Base-by-base conservation (phyloP, 2,888 invertebrate species). In the Netelia fuscicornis region DNA sequence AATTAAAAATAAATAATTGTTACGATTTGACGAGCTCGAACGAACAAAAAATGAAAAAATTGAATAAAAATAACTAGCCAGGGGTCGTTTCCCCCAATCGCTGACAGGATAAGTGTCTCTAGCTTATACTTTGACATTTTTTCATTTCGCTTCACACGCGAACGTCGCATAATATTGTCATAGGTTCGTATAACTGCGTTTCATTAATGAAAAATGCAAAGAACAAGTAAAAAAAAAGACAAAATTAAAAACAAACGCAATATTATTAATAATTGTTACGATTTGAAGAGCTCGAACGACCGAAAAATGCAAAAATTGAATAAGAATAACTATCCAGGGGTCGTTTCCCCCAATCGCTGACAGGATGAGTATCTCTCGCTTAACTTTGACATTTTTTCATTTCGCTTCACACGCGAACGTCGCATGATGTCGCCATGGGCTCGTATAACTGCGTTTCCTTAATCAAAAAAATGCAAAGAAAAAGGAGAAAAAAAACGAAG, bases 121-220 rank as follows among this genome's bases (percentile, higher is more conserved):
- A 10, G 13, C 9, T 10, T 11, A n/a, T n/a, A 67, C 60, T 54
- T 25, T 68, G 78, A 65, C 37, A 25, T 65, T 72, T 72, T 68
- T 68, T 62, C 13, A 64, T 75, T 75, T 75, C 74, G 74, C 78
- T 84, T 85, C 81, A 67, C 76, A 75, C 79, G 89, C 89, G 88
- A 85, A 89, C 89, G 81, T 89, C 87, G 89, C 86, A 83, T 78
- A 88, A 88, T 89, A 84, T 84, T 78, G 86, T 64, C 77, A 78
- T 83, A 78, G 88, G 58, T 87, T 90, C 91, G 89, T 89, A 90
- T 91, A 90, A 90, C 90, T 88, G 88, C 88, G 76, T 67, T 81
- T 83, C 44, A 65, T 81, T 76, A 37, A 68, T 58, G 44, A 58
- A 20, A 20, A 20, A 20, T 20, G 20, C 20, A 20, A 1, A 20